Evolutionary conservation across 92 coral and sea anemone genomes (phyloP), one percentile per base, ranked within the genome.

Genomic region (Palythoa caribaeorum): DNA sequence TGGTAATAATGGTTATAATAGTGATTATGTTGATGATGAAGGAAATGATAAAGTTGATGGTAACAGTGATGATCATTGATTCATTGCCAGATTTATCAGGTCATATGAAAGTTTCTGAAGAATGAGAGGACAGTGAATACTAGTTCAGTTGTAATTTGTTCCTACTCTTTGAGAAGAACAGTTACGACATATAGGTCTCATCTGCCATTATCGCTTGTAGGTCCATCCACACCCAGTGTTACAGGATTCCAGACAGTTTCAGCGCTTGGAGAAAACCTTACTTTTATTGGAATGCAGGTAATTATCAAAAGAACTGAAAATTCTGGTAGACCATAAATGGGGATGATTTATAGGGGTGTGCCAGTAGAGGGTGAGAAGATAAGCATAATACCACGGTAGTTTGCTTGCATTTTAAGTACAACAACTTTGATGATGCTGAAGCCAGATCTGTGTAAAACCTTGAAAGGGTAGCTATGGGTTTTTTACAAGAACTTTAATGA

Each of bases 251-350:
- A 94, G 85, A 91, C 98, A 40, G 98, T 92, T 11, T 78, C 90
- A 38, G 96, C 94, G 11, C 89, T 71, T 87, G 92, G 98, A 38
- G 92, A 85, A 35, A 85, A 92, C 65, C 91, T 95, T 39, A 95
- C 96, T 37, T 93, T 91, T 51, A 95, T 95, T 73, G 89, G 89
- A 60, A 72, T 90, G 50, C 95, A 86, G 79, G 94, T 92, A 84
- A 6, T 68, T n/a, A 68, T 11, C n/a, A 59, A n/a, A 59, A 28
- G 2, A 36, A 9, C n/a, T 38, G 51, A 35, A 63, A 8, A 63
- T 63, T 63, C 17, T 20, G 6, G 6, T 4, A 1, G 73, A 68
- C 65, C 5, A 57, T 57, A 40, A 40, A 28, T 28, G 3, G 47
- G 47, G 47, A 2, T 40, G 47, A 40, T 40, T 2, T 40, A 0